A percentile compares a stretch with the other conserved stretches of the same genome.
Conservation (phyloP, 2,113 vertebrate species). For the Motacilla alba region DNA sequence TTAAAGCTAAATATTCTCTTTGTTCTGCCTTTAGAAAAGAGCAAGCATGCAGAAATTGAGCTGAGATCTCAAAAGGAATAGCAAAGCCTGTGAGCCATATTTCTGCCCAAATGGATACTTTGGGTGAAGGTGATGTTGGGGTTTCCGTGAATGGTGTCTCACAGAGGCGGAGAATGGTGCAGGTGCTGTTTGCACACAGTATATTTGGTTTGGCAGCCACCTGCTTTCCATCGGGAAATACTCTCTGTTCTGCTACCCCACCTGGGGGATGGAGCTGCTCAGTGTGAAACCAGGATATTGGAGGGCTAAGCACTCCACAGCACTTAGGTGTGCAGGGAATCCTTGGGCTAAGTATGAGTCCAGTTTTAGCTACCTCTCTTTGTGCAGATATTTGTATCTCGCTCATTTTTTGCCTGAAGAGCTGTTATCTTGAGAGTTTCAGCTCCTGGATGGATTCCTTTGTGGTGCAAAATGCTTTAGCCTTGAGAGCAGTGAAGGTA, state of each 20-base stretch:
- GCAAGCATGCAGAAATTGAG: neutral
- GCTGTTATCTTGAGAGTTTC: neutral
- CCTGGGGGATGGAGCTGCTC: neutral
- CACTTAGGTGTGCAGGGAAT: neutral
- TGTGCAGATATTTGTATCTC: neutral
- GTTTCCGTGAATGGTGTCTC: neutral
- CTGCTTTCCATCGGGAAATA: neutral
- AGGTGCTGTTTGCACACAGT: neutral
- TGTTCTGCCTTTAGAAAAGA: conserved; percentile 11
- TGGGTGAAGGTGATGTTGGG: neutral
- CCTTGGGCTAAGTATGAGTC: neutral
- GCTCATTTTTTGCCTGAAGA: neutral
- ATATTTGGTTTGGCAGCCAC: accelerated
- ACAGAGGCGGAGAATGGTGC: neutral
- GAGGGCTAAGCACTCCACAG: neutral
- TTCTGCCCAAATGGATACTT: neutral
- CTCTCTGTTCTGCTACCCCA: neutral
- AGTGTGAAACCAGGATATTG: neutral
- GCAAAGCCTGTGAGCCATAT: neutral
- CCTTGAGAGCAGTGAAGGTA: neutral
- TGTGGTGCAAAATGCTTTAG: neutral
- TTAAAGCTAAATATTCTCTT: neutral
- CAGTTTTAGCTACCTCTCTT: neutral
- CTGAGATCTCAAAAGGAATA: neutral
- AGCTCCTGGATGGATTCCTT: neutral